Conservation (phyloP, 2,888 invertebrate species). For the Tachina lurida region DNA sequence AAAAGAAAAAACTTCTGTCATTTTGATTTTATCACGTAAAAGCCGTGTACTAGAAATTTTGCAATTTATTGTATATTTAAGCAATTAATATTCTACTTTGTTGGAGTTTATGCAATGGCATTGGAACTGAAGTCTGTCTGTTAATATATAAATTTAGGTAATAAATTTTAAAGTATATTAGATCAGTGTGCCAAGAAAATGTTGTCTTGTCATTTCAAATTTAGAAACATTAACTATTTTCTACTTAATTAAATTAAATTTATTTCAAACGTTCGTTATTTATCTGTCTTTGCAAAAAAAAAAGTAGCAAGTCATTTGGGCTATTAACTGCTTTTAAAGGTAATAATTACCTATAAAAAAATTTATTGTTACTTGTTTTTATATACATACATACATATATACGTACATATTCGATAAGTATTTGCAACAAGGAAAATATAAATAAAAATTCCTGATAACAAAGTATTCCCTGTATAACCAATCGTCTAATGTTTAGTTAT, state of each 20-base stretch:
- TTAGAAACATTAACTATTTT: background rate
- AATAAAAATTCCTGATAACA: slow-evolving; percentile 9
- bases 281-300: background rate
- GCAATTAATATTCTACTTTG: no score
- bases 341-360: background rate
- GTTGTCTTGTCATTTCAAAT: background rate
- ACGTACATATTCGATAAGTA: background rate
- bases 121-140: background rate
- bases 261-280: no score
- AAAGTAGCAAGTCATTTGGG: slow-evolving; percentile 1
- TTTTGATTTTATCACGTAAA: no score
- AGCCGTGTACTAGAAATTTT: no score
- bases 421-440: background rate
- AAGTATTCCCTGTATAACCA: background rate
- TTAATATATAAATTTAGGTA: background rate
- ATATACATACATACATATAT: no score
- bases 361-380: background rate
- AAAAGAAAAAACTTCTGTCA: no score
- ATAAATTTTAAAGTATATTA: background rate
- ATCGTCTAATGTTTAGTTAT: background rate
- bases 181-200: slow-evolving; percentile 18
- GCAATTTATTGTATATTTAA: no score
- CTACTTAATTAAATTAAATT: background rate
- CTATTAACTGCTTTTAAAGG: background rate
- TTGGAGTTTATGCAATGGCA: background rate